Conservation (phyloP, 2,797 vertebrate genomes). For the Pelobates cultripes region DNA sequence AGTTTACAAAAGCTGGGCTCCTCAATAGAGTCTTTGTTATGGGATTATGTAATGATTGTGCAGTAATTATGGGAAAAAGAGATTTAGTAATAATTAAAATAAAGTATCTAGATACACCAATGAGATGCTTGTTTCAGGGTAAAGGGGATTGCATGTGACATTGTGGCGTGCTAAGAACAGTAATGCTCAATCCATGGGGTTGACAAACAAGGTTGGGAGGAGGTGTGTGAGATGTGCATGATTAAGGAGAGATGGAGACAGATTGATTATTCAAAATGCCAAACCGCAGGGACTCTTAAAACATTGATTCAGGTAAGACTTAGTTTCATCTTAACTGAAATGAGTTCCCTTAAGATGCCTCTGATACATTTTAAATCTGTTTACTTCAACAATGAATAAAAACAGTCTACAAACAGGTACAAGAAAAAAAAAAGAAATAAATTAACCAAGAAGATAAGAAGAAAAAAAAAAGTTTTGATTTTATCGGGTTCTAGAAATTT, state of each 20-base stretch:
- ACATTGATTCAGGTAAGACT: conserved; percentile 85
- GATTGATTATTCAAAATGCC: conserved; percentile 90
- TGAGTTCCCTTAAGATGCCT: conserved; percentile 76
- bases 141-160: conserved; percentile 78
- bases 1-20: conserved; percentile 94
- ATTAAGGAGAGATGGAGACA: conserved; percentile 84
- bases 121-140: conserved; percentile 81
- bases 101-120: conserved; percentile 87
- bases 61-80: conserved; percentile 92
- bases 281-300: conserved; percentile 83
- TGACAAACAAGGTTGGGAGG: conserved; percentile 75
- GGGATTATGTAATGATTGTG: conserved; percentile 99
- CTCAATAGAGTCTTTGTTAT: conserved; percentile 98
- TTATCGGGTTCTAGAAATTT: background rate
- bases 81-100: conserved; percentile 93
- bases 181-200: conserved; percentile 75
- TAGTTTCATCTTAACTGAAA: conserved; percentile 81
- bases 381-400: conserved; percentile 59
- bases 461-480: conserved; percentile 2
- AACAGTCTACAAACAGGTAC: background rate
- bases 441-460: background rate
- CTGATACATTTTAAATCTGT: conserved; percentile 71
- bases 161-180: conserved; percentile 70
- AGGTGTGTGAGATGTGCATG: conserved; percentile 72
- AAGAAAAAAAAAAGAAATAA: background rate